Evolutionary conservation across 2,888 invertebrate genomes (phyloP), one percentile per base, ranked within the genome.

Genomic region (Eueremaeus valkanovi): DNA sequence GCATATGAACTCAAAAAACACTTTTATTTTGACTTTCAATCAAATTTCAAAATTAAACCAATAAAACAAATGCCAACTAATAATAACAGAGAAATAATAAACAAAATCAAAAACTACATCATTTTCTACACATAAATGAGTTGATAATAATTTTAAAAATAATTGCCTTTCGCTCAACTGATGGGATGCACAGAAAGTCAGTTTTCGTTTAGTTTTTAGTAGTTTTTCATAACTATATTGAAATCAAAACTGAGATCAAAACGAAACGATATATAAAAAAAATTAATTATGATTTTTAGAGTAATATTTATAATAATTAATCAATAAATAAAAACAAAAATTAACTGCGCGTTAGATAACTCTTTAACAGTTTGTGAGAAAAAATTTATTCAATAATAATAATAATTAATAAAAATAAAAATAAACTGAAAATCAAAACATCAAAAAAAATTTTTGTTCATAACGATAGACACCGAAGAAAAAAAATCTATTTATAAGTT

Each of bases 211-310:
- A n/a, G n/a, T n/a, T 58, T 58, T 55, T 5, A 29, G 8, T 45
- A n/a, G 45, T 11, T 45, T 45, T 31, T 31, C 8, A 13, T 11
- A 58, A 58, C 31, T 58, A 13, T 40, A 66, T 40, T 40, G 66
- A 40, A 40, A 66, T 66, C 66, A 66, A 66, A 66, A 24, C n/a
- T 66, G 66, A 66, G 66, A 66, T 66, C 66, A 66, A 66, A 61
- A 61, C 61, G 11, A 61, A 61, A n/a, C 1, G 51, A 24, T 5
- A 51, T 3, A 21, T 24, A 36, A 21, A 18, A 33, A 36, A n/a
- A 40, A 33, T 58, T 31, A 16, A 21, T 27, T 58, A 40, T 66
- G 58, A 58, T 58, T 16, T 58, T 29, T 58, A 13, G 18, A 31
- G 11, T 24, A 58, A 58, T 58, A 58, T 29, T 31, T 29, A 31